Conservation (phyloP, 2,888 invertebrate genomes). For the Bibio marci region DNA sequence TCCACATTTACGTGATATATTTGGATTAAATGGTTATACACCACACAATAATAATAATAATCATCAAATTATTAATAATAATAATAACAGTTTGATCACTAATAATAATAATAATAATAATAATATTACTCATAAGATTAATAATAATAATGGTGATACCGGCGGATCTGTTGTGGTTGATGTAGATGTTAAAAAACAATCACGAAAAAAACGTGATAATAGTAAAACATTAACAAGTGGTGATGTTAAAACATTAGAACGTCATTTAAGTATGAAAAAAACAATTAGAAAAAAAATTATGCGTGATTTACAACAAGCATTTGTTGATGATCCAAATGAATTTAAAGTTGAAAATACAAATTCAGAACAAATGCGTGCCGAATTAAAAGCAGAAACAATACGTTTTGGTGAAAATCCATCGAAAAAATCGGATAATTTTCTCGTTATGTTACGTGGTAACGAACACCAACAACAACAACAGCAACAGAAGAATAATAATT, state of each 20-base stretch:
- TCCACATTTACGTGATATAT: slow-evolving; percentile 59
- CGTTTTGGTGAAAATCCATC: slow-evolving; percentile 39
- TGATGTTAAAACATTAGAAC: slow-evolving; percentile 56
- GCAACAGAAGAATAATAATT: slow-evolving; percentile 5
- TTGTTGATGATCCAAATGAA: slow-evolving; percentile 54
- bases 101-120: background rate
- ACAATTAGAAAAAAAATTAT: slow-evolving; percentile 73
- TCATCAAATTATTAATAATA: background rate
- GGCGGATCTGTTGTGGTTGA: slow-evolving; percentile 25
- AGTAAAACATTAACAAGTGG: slow-evolving; percentile 46
- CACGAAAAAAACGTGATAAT: slow-evolving; percentile 43
- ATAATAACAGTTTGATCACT: too few relatives aligned
- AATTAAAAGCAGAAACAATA: slow-evolving; percentile 46
- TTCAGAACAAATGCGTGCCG: slow-evolving; percentile 48
- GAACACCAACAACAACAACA: slow-evolving; percentile 14
- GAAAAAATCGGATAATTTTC: slow-evolving; percentile 36
- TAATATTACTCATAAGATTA: slow-evolving; percentile 15
- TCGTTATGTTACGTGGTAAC: slow-evolving; percentile 48
- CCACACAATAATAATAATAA: slow-evolving; percentile 25
- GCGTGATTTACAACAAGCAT: slow-evolving; percentile 62
- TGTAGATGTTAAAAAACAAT: slow-evolving; percentile 34
- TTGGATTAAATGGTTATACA: slow-evolving; percentile 39
- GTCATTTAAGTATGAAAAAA: slow-evolving; percentile 75
- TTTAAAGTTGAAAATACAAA: slow-evolving; percentile 51
- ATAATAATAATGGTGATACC: slow-evolving; percentile 27